phyloP scores from a whole-genome alignment of 2,888 invertebrate genomes.

The Operophtera brumata region DNA sequence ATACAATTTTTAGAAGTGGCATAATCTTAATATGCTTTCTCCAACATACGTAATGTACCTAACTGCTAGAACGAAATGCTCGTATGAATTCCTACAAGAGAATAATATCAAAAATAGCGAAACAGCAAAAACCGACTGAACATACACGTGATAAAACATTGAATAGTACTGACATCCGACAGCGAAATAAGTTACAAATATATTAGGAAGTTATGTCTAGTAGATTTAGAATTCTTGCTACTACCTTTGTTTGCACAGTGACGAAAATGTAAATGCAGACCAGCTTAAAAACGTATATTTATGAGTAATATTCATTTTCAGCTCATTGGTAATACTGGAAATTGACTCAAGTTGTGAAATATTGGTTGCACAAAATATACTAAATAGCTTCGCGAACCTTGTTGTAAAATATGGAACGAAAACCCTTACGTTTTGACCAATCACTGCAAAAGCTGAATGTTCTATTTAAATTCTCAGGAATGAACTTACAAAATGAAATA shows the following conservation, averaged over 20 bases:
- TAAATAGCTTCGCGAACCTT: neutral
- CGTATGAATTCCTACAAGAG: too few species aligned
- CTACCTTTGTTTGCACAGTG: neutral
- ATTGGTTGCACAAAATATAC: neutral
- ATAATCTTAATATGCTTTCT: too few species aligned
- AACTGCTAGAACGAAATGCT: too few species aligned
- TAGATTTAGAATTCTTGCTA: neutral
- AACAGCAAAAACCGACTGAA: too few species aligned
- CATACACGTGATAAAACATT: too few species aligned
- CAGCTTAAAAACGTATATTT: slow-evolving; percentile 1
- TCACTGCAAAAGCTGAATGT: slow-evolving; percentile 38
- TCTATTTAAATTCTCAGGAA: slow-evolving; percentile 37
- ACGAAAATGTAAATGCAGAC: neutral
- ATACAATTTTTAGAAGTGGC: neutral
- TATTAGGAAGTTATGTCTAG: neutral
- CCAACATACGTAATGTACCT: too few species aligned
- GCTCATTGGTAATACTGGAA: neutral
- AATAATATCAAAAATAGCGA: too few species aligned
- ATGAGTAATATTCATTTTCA: neutral
- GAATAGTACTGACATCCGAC: too few species aligned
- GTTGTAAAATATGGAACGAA: slow-evolving; percentile 17
- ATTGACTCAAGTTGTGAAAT: neutral
- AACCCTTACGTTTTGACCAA: slow-evolving; percentile 31
- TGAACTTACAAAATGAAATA: slow-evolving; percentile 34
- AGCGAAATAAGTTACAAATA: too few species aligned